Evolutionary conservation across 2,797 vertebrate species (phyloP).

Genomic region (Dendrocincla tyrannina): DNA sequence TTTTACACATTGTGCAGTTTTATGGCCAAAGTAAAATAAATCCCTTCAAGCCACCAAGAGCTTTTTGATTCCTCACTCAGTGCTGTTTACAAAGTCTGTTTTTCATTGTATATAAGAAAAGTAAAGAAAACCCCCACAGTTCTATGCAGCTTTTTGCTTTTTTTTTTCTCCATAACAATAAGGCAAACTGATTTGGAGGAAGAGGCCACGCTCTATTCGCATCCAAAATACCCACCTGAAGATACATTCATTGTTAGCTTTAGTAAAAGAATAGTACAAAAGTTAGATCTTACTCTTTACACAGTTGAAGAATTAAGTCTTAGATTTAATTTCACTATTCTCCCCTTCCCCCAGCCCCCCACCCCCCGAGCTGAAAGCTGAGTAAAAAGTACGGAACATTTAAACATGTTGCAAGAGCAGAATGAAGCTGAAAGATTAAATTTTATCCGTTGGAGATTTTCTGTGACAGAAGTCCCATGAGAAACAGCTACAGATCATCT

Average conservation of each 20-base stretch:
- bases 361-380: conserved; percentile 10
- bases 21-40: conserved; percentile 36
- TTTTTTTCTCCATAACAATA: not conserved
- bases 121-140: conserved; percentile 3
- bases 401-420: conserved; percentile 43
- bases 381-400: conserved; percentile 62
- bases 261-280: conserved; percentile 61
- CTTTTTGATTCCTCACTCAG: not conserved
- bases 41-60: not conserved
- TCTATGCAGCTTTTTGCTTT: conserved; percentile 25
- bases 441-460: not conserved
- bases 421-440: not conserved
- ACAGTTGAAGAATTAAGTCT: conserved; percentile 52
- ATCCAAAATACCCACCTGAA: conserved; percentile 66
- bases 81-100: not conserved
- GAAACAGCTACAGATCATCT: not conserved
- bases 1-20: not conserved
- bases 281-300: conserved; percentile 59
- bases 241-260: conserved; percentile 63
- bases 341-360: not conserved
- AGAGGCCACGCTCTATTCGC: conserved; percentile 36
- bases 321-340: conserved; percentile 29
- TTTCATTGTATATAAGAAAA: not conserved
- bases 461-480: not conserved
- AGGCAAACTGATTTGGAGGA: conserved; percentile 53